Evolutionary conservation across 2,888 invertebrate genomes (phyloP), one percentile per base, ranked within the genome.

Genomic region (Agrotis segetum): DNA sequence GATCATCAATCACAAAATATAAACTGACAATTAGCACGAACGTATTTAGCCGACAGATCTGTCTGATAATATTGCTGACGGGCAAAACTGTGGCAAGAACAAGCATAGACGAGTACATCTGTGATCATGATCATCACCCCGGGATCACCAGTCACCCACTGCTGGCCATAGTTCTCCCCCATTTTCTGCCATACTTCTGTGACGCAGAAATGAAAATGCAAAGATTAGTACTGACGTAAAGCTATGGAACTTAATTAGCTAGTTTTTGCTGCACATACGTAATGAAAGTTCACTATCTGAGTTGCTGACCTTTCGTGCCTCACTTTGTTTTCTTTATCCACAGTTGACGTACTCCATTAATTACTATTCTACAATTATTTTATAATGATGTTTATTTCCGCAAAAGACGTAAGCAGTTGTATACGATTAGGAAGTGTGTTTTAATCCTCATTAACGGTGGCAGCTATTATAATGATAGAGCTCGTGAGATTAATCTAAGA

Each of bases 241-340:
- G 59, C 49, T 17, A 52, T 46, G 56, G 49, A 53, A 67, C 60
- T 59, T 70, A 71, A 65, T 74, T 71, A 65, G 52, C n/a, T 56
- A 58, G 61, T 60, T 72, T 60, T 73, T 73, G 71, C 46, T 62
- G 67, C 66, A 66, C 69, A 71, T 71, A 74, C 82, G 79, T 81
- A 83, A 81, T 84, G 81, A 81, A 81, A 81, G 82, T 84, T 61
- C 71, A 66, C 72, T 73, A 77, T 84, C 74, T 71, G 55, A 74
- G 70, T 49, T n/a, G 72, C 47, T 84, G 84, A 81, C 81, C 81
- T 81, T 84, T 71, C 56, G 56, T 58, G 40, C 11, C 60, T 59
- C 44, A 68, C 71, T 84, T 81, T 84, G 82, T 81, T 76, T 69
- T 64, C 81, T 83, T 67, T 60, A 79, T 60, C 59, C 49, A 49